Evolutionary conservation across 2,797 vertebrate species (phyloP).

Genomic region (Falco novaeseelandiae): DNA sequence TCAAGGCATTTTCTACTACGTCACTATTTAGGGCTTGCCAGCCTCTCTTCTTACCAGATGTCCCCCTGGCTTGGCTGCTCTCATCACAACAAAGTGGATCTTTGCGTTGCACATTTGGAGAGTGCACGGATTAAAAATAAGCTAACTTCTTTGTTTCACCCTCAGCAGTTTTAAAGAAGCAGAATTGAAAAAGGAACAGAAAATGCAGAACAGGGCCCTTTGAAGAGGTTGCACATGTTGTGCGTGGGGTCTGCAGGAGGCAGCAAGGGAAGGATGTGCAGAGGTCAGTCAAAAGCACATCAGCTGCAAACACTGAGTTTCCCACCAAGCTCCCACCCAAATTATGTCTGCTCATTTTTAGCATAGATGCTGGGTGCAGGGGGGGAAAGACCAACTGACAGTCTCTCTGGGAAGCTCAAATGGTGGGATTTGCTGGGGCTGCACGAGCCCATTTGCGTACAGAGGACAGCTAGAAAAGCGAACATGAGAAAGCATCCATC

Average conservation of each 20-base stretch:
- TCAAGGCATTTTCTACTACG: background rate
- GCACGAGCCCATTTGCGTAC: background rate
- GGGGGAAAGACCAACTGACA: background rate
- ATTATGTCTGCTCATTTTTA: background rate
- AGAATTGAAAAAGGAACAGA: conserved; percentile 64
- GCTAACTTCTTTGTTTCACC: background rate
- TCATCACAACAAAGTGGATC: background rate
- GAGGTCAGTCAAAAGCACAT: background rate
- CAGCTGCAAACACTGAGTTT: background rate
- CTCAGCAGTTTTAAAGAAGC: conserved; percentile 2
- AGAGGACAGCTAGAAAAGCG: background rate
- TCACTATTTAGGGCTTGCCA: background rate
- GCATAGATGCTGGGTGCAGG: background rate
- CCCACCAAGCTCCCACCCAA: background rate
- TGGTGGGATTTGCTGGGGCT: background rate
- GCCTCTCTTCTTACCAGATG: background rate
- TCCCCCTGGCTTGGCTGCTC: background rate
- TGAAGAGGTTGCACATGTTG: background rate
- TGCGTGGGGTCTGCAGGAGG: background rate
- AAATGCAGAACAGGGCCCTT: background rate
- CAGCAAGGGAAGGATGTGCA: background rate
- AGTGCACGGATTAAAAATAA: background rate
- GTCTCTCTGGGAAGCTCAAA: background rate
- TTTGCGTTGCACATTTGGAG: background rate
- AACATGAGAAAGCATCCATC: fast-evolving